Evolutionary conservation across 1,140 invertebrate species (phyloP), one percentile per base, ranked within the genome.

Genomic region (Euschistus heros): DNA sequence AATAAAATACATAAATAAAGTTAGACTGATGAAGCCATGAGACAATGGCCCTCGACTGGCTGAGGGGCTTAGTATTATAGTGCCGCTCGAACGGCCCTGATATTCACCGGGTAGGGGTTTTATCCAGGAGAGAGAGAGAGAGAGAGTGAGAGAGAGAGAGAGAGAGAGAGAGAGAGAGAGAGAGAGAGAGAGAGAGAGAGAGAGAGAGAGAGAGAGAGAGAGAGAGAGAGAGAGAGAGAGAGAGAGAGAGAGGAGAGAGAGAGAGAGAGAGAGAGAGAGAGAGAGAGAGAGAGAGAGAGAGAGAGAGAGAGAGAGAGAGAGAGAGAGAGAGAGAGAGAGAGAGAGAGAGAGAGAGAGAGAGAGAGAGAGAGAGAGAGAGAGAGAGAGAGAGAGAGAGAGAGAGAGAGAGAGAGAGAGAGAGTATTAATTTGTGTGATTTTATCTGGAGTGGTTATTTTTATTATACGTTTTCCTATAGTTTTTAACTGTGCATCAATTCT

Each of bases 291-390:
- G 52, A 18, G 18, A 18, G 18, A 18, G 52, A 55, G 52, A 55
- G 52, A 55, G 52, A 18, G 59, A 61, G 59, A 61, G 59, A 61
- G 59, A 61, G 59, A 61, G 59, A 61, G 59, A 27, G 52, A 55
- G 52, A 55, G 52, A 55, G 52, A 55, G 52, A 55, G 52, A 55
- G 52, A 55, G 52, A 55, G 52, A 55, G 52, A 55, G 52, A 55
- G 52, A 55, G 52, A 55, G 52, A 55, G 52, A 55, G 52, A 55
- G 52, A 55, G 52, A 55, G 52, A 55, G 52, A 55, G 52, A 55
- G 52, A 55, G 52, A 55, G 52, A 55, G 52, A 18, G 18, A 18
- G 52, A 55, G 52, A 55, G 52, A 55, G 52, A 55, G 52, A 55
- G 52, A 55, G 52, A 55, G 52, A 55, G 52, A 55, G 52, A 55